Evolutionary conservation across 2,113 vertebrate genomes (phyloP).

Genomic region (Tricholaema leucomelas): DNA sequence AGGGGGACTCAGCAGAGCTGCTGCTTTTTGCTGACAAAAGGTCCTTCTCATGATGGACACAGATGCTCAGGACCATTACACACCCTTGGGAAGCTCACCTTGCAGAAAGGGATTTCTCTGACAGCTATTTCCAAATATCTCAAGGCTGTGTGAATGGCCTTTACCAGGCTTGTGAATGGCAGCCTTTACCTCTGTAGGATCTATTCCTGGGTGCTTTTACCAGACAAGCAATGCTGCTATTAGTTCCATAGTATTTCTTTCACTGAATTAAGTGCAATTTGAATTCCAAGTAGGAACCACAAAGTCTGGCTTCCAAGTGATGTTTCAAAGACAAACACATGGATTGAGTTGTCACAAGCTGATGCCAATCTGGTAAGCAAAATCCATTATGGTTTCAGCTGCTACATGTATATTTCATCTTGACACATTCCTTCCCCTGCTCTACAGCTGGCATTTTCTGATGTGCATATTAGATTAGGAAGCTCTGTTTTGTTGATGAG

Average conservation of each 20-base stretch:
- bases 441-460: neutral
- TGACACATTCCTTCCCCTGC: neutral
- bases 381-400: neutral
- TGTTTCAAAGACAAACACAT: neutral
- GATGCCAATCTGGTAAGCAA: neutral
- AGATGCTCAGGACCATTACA: neutral
- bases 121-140: neutral
- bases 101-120: neutral
- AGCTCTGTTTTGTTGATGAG: neutral
- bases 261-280: neutral
- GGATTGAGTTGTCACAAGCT: neutral
- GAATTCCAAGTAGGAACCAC: neutral
- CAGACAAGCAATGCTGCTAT: neutral
- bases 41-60: fast-evolving
- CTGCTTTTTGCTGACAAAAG: neutral
- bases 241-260: neutral
- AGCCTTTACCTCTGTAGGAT: neutral
- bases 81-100: neutral
- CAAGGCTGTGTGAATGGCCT: neutral
- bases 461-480: neutral
- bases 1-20: neutral
- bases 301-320: neutral
- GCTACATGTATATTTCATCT: neutral
- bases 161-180: too few relatives aligned
- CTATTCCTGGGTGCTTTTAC: neutral